Percentiles rank a stretch among this genome's conserved stretches.
These are phyloP conservation scores for Leptobrachium leishanense DNA, from an alignment of 2,113 vertebrate species.

Conservation along the genomic window DNA sequence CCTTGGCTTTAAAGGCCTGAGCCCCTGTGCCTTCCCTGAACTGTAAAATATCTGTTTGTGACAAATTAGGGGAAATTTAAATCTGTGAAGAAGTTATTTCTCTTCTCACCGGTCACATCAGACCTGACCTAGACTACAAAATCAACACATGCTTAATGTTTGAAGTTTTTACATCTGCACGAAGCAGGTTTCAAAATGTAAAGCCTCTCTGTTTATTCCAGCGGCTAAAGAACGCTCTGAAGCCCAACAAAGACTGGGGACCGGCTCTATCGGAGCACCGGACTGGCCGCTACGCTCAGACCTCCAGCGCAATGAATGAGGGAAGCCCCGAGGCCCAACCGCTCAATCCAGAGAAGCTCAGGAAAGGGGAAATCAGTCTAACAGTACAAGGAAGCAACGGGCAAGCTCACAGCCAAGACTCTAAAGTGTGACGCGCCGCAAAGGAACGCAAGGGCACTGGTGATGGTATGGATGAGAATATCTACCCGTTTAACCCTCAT, in stretches of 20 bases:
- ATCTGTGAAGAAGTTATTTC: too few species aligned
- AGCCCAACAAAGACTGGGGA: constrained; percentile 88
- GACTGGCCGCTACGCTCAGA: constrained; percentile 82
- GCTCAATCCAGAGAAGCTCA: constrained; percentile 79
- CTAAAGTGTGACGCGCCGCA: constrained; percentile 69
- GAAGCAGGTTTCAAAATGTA: too few species aligned
- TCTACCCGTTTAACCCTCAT: constrained; percentile 12
- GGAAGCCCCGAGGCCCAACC: constrained; percentile 79
- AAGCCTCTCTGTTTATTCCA: constrained; percentile 53
- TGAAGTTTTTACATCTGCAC: too few species aligned
- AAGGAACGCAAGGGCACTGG: constrained; percentile 7
- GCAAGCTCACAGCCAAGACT: constrained; percentile 88
- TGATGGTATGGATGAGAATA: constrained; percentile 28
- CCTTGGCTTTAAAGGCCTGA: too few species aligned
- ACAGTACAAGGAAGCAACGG: constrained; percentile 87
- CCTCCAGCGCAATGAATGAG: constrained; percentile 66
- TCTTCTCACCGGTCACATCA: too few species aligned
- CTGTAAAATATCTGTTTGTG: too few species aligned
- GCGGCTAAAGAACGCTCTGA: constrained; percentile 90
- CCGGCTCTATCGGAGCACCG: constrained; percentile 89
- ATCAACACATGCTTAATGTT: too few species aligned
- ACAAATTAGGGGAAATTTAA: too few species aligned
- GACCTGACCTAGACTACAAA: too few species aligned
- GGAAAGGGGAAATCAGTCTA: constrained; percentile 76
- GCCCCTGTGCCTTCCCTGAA: too few species aligned